These are phyloP conservation scores for Euplagia quadripunctaria DNA, from an alignment of 2,888 invertebrate genomes.

Conservation along the genomic window DNA sequence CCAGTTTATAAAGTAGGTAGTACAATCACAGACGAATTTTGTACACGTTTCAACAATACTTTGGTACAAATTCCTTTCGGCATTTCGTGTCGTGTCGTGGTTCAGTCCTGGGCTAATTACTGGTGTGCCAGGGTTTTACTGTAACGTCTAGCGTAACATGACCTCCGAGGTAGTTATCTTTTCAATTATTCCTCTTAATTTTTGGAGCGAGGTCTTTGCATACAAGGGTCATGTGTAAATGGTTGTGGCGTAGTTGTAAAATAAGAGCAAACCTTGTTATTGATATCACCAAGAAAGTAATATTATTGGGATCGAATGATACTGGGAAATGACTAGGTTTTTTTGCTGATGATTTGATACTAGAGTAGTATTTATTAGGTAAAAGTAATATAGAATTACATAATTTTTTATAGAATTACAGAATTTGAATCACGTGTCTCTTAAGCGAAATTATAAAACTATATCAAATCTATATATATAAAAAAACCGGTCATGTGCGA, in stretches of 20 bases:
- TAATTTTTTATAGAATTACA: background rate
- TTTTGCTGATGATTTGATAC: background rate
- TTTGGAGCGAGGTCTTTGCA: slow-evolving; percentile 19
- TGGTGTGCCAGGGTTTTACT: slow-evolving; percentile 32
- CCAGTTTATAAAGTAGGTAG: background rate
- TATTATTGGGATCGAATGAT: slow-evolving; percentile 62
- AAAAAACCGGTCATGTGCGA: no score
- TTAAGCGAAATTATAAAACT: no score
- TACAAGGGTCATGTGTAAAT: slow-evolving; percentile 46
- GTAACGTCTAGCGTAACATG: slow-evolving; percentile 37
- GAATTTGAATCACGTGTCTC: no score
- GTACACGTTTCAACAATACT: slow-evolving; percentile 36
- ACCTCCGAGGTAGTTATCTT: slow-evolving; percentile 38
- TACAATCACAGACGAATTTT: slow-evolving; percentile 24
- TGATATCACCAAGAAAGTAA: slow-evolving; percentile 54
- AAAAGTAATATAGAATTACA: background rate
- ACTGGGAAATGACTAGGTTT: slow-evolving; percentile 33
- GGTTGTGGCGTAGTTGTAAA: slow-evolving; percentile 53
- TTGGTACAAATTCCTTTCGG: slow-evolving; percentile 42
- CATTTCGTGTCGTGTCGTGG: slow-evolving; percentile 46
- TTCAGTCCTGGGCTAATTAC: slow-evolving; percentile 50
- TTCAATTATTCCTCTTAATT: slow-evolving; percentile 32
- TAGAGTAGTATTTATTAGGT: background rate
- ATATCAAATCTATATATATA: no score
- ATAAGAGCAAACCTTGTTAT: slow-evolving; percentile 57